Evolutionary conservation across 1,140 invertebrate species (phyloP).

Genomic region (Alviniconcha marisindica): DNA sequence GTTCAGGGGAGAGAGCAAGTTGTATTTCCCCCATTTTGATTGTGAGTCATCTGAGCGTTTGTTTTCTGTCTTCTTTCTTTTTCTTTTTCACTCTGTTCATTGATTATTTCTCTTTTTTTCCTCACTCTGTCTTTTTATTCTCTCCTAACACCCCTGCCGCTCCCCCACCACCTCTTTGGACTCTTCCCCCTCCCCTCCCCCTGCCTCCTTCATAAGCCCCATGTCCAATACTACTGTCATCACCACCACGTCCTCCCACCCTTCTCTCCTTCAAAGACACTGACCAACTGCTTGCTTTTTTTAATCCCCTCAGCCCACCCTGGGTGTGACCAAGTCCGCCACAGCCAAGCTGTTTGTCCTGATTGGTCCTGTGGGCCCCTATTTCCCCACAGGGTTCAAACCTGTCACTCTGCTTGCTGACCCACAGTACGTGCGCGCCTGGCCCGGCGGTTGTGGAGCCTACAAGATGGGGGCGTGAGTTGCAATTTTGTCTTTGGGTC

Average conservation of each 20-base stretch:
- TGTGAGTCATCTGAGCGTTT: too few species aligned
- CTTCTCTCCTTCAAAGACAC: not conserved
- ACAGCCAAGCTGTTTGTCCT: constrained; percentile 94
- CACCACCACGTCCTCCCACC: not conserved
- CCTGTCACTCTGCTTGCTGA: constrained; percentile 89
- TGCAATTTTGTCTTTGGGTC: too few species aligned
- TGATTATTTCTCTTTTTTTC: too few species aligned
- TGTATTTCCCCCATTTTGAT: too few species aligned
- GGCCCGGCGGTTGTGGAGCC: constrained; percentile 93
- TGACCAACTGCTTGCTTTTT: not conserved
- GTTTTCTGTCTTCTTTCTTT: too few species aligned
- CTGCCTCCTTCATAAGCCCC: too few species aligned
- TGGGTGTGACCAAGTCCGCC: constrained; percentile 91
- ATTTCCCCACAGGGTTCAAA: constrained; percentile 87
- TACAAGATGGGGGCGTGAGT: constrained; percentile 93
- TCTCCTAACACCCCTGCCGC: too few species aligned
- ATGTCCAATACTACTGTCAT: not conserved
- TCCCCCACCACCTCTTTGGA: too few species aligned
- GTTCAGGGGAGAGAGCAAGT: too few species aligned
- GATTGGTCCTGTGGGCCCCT: constrained; percentile 93
- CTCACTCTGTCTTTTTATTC: too few species aligned
- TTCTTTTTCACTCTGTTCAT: too few species aligned
- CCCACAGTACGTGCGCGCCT: constrained; percentile 89
- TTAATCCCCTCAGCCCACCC: constrained; percentile 83
- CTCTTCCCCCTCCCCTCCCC: too few species aligned